phyloP scores from a whole-genome alignment of 2,797 vertebrate species.

The Podargus strigoides region DNA sequence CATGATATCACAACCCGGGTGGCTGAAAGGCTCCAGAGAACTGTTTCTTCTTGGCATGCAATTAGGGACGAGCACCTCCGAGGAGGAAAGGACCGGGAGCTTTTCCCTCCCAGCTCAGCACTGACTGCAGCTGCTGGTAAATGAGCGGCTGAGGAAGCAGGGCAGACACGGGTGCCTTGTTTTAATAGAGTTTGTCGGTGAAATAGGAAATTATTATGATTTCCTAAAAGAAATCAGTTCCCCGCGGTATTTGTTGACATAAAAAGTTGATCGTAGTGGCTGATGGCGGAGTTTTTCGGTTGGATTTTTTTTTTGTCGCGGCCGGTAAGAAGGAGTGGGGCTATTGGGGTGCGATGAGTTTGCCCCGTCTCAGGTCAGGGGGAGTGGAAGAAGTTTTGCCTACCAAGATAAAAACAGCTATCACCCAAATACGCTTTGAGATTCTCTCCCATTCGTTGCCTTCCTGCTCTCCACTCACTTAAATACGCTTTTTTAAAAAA shows the following conservation, averaged over 20 bases:
- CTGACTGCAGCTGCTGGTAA: background rate
- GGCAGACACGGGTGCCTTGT: too few relatives aligned
- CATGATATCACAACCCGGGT: background rate
- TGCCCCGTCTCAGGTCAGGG: background rate
- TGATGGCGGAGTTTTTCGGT: fast-evolving
- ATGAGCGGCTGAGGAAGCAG: background rate
- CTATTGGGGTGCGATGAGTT: background rate
- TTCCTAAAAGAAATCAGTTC: background rate
- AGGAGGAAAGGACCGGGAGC: background rate
- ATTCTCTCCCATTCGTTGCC: background rate
- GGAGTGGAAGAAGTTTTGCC: background rate
- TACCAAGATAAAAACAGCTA: background rate
- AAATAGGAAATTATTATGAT: background rate
- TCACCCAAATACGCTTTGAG: background rate
- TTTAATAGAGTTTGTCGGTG: background rate
- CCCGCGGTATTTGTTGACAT: background rate
- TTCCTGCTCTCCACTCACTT: background rate
- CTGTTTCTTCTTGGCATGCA: background rate
- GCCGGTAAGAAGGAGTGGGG: background rate
- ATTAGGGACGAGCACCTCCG: background rate
- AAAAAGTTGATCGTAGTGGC: background rate
- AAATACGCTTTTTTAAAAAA: background rate
- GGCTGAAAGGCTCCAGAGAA: conserved; percentile 10
- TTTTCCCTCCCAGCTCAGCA: background rate
- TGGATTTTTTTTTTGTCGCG: background rate